Conservation (phyloP, 2,797 vertebrate species). For the Phrynocephalus guinanensis region DNA sequence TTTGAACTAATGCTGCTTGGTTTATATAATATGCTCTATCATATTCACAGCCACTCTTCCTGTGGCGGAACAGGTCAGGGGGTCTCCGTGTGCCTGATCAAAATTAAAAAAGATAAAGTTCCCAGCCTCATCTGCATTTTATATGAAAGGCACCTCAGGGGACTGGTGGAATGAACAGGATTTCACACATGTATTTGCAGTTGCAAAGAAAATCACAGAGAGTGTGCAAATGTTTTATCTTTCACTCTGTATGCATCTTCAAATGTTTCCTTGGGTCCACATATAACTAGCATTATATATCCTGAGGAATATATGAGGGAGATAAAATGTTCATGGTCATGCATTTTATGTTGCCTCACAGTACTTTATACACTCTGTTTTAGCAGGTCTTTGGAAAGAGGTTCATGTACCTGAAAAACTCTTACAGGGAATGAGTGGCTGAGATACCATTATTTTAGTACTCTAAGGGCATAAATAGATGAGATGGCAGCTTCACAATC, state of each 20-base stretch:
- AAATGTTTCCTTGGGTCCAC: not conserved
- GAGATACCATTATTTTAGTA: not conserved
- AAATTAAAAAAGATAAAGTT: constrained; percentile 39
- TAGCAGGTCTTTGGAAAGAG: not conserved
- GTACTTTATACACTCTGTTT: not conserved
- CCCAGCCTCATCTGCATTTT: constrained; percentile 34
- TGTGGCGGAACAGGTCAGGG: constrained; percentile 32
- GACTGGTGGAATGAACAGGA: constrained; percentile 5
- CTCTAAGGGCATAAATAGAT: not conserved
- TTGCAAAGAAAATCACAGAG: constrained; percentile 7
- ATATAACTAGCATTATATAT: not conserved
- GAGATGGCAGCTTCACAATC: no score
- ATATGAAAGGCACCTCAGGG: constrained; percentile 12
- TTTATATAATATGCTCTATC: constrained; percentile 32
- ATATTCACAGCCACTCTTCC: constrained; percentile 45
- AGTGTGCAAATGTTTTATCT: constrained; percentile 9
- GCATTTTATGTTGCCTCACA: not conserved
- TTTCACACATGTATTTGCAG: constrained; percentile 23
- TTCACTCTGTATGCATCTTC: not conserved
- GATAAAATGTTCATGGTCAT: not conserved
- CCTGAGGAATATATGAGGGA: not conserved
- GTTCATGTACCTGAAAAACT: not conserved
- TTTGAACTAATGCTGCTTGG: constrained; percentile 42
- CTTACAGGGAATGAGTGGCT: not conserved
- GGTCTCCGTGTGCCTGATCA: constrained; percentile 33